These are phyloP conservation scores for Chirona hameri DNA, from an alignment of 2,888 invertebrate genomes.

Conservation along the genomic window DNA sequence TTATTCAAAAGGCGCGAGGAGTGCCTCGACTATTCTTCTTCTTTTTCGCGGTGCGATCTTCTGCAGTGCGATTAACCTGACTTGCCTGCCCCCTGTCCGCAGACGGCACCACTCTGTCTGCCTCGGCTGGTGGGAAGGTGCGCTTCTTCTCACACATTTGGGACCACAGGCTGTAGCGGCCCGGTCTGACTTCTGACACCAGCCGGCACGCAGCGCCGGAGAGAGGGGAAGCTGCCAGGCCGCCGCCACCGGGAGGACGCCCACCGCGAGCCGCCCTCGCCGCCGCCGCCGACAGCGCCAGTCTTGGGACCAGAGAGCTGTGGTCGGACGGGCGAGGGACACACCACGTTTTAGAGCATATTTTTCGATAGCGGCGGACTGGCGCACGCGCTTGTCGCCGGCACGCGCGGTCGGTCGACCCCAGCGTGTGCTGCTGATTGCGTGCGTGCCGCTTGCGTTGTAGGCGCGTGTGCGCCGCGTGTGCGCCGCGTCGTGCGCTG, in stretches of 20 bases:
- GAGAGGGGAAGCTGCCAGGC: background rate
- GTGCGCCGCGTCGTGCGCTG: background rate
- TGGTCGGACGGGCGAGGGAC: background rate
- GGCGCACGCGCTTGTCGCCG: background rate
- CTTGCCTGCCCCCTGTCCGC: background rate
- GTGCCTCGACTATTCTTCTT: background rate
- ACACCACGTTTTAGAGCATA: background rate
- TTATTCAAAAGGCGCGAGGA: background rate
- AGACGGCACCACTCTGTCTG: background rate
- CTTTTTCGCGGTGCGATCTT: background rate
- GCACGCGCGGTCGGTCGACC: background rate
- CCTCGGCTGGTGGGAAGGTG: background rate
- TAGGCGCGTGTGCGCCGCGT: background rate
- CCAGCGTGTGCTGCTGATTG: background rate
- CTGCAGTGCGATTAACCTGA: background rate
- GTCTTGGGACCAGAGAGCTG: background rate
- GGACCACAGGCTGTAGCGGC: background rate
- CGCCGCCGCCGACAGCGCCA: background rate
- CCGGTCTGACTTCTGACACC: background rate
- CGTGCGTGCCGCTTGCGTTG: background rate
- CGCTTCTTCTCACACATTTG: background rate
- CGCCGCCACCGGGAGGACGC: background rate
- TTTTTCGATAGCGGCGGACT: conserved; percentile 6
- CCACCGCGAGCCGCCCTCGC: background rate
- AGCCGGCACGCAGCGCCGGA: background rate